Conservation (phyloP, 2,888 invertebrate species). For the Drosophila melanosoma region DNA sequence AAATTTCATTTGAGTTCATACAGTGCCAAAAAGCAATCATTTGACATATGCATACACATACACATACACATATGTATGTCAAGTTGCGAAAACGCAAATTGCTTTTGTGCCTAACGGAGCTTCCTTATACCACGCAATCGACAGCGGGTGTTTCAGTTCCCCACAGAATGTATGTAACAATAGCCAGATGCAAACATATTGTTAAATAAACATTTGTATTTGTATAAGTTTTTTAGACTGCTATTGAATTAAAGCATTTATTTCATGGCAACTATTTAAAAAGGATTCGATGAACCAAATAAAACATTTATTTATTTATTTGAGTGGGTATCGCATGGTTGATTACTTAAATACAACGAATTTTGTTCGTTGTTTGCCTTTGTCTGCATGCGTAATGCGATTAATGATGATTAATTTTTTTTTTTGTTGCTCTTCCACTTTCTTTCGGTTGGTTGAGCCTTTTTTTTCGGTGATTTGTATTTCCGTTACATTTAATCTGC, state of each 20-base stretch:
- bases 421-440: slow-evolving; percentile 1
- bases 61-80: slow-evolving; percentile 49
- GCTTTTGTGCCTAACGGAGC: slow-evolving; percentile 49
- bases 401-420: slow-evolving; percentile 74
- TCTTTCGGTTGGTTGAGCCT: slow-evolving; percentile 4
- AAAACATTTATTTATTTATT: not conserved
- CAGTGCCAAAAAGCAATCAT: slow-evolving; percentile 59
- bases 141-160: slow-evolving; percentile 5
- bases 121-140: slow-evolving; percentile 9
- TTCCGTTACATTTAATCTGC: slow-evolving; percentile 46
- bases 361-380: slow-evolving; percentile 22
- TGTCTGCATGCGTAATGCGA: slow-evolving; percentile 64
- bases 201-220: too few relatives aligned
- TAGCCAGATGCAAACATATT: not conserved
- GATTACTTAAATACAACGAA: not conserved
- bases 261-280: not conserved
- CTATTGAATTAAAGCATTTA: too few relatives aligned
- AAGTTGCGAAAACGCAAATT: slow-evolving; percentile 61
- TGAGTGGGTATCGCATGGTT: slow-evolving; percentile 17
- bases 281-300: not conserved
- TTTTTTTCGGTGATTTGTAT: not conserved
- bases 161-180: not conserved
- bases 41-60: slow-evolving; percentile 57
- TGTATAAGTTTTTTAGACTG: too few relatives aligned
- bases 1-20: slow-evolving; percentile 62